phyloP scores from a whole-genome alignment of 2,888 invertebrate genomes.

The Limnephilus marmoratus region DNA sequence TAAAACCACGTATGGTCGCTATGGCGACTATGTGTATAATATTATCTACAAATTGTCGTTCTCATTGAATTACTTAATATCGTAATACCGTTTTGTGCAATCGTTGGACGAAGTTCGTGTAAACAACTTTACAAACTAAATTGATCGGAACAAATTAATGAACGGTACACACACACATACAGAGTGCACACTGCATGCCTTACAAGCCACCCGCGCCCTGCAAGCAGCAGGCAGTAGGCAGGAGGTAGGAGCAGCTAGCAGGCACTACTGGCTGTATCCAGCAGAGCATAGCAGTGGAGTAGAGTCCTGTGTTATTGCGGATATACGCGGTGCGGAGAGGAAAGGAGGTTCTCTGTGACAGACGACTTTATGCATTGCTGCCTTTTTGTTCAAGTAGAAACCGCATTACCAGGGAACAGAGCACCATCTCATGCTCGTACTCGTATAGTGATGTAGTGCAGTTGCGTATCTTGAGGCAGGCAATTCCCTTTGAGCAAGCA shows the following conservation, averaged over 20 bases:
- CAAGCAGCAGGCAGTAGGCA: not conserved
- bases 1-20: too few species aligned
- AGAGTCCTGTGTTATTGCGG: not conserved
- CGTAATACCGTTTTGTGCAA: not conserved
- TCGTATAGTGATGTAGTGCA: not conserved
- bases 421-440: not conserved
- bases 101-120: not conserved
- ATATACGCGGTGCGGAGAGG: not conserved
- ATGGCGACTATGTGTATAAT: too few species aligned
- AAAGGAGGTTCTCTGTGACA: not conserved
- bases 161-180: too few species aligned
- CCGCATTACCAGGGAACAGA: not conserved
- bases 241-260: not conserved
- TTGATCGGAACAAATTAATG: too few species aligned
- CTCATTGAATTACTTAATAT: too few species aligned
- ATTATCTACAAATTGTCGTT: too few species aligned
- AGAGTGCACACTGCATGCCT: too few species aligned
- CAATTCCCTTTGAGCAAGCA: not conserved
- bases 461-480: not conserved
- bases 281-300: not conserved
- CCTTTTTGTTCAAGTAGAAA: not conserved
- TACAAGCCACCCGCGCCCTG: not conserved
- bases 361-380: not conserved
- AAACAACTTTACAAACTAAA: not conserved
- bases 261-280: not conserved